These are phyloP conservation scores for Promerops cafer DNA, from an alignment of 2,113 vertebrate species.

Conservation along the genomic window DNA sequence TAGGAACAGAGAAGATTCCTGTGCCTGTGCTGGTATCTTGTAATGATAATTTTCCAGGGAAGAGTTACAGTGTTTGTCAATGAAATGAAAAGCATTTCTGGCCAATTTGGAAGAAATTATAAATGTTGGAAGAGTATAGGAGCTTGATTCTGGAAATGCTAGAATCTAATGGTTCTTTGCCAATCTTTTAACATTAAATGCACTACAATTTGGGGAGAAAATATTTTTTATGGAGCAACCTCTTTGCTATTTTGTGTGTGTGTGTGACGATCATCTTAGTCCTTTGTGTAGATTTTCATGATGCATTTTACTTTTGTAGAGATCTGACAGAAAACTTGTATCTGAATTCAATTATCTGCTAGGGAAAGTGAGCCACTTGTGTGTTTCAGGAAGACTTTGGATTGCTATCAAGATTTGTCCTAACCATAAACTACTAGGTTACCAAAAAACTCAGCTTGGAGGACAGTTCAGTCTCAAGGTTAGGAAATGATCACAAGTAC, in stretches of 20 bases:
- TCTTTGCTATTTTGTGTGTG: not conserved
- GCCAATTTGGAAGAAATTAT: not conserved
- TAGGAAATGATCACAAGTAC: constrained; percentile 51
- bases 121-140: not conserved
- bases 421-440: constrained; percentile 56
- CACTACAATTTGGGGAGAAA: not conserved
- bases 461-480: constrained; percentile 22
- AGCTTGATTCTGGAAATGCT: not conserved
- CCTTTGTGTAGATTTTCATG: not conserved
- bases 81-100: not conserved
- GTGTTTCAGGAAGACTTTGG: constrained; percentile 42
- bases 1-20: not conserved
- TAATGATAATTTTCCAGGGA: not conserved
- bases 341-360: constrained; percentile 26
- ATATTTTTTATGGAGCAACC: not conserved
- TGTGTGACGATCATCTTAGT: not conserved
- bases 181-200: not conserved
- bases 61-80: not conserved
- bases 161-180: not conserved
- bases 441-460: not conserved
- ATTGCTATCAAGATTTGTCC: constrained; percentile 19
- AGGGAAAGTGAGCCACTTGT: not conserved
- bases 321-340: not conserved
- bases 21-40: not conserved
- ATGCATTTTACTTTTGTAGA: not conserved